Evolutionary conservation across 2,113 vertebrate genomes (phyloP).

Genomic region (Mungos mungo): DNA sequence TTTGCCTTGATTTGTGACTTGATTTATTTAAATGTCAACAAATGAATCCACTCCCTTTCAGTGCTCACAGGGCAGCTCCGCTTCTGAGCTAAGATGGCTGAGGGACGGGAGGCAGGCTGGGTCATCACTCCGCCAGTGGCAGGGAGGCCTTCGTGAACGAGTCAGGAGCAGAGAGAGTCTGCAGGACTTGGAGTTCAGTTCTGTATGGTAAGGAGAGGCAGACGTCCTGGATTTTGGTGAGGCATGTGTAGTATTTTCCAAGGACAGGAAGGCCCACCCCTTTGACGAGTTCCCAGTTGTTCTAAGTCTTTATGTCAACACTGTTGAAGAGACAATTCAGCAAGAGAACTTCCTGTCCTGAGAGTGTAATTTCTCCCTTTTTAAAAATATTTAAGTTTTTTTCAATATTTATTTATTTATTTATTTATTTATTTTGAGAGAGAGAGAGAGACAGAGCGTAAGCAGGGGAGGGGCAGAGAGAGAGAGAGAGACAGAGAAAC

Average conservation of each 20-base stretch:
- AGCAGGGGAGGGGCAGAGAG: too few relatives aligned
- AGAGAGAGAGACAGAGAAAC: too few relatives aligned
- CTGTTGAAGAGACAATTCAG: not conserved
- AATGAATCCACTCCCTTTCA: not conserved
- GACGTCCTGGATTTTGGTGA: not conserved
- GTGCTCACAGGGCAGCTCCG: not conserved
- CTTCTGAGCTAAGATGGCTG: not conserved
- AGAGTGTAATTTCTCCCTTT: too few relatives aligned
- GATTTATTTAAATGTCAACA: not conserved
- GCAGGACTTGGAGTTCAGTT: not conserved
- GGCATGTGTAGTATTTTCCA: not conserved
- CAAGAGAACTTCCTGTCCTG: not conserved
- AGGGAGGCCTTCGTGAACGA: accelerated
- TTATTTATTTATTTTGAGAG: too few relatives aligned
- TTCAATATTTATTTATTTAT: too few relatives aligned
- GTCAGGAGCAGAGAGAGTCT: not conserved
- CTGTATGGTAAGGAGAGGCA: not conserved
- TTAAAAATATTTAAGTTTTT: too few relatives aligned
- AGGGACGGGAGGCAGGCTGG: not conserved
- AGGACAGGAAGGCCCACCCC: too few relatives aligned
- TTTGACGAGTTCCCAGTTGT: not conserved
- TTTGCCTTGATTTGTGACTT: not conserved
- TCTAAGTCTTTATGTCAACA: not conserved
- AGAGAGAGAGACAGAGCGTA: too few relatives aligned
- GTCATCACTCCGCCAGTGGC: accelerated